phyloP scores from a whole-genome alignment of 2,888 invertebrate species.

The Acholoe squamosa region DNA sequence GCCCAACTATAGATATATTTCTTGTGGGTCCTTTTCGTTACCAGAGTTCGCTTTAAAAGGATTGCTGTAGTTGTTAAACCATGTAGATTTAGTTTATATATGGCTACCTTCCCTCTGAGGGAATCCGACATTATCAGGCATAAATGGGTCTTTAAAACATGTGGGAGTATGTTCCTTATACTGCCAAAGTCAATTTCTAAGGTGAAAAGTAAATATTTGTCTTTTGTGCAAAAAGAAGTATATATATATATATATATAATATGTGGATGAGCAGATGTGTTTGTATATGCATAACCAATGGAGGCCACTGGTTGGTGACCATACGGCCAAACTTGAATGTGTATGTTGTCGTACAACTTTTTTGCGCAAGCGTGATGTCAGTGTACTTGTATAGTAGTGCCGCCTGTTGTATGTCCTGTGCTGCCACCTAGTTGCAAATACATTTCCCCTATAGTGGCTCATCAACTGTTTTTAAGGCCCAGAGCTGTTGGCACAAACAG shows the following conservation, averaged over 20 bases:
- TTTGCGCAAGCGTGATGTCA: not conserved
- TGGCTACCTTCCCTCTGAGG: constrained; percentile 1
- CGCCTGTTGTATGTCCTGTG: constrained; percentile 49
- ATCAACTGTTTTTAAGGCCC: not conserved
- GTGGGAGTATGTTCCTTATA: constrained; percentile 44
- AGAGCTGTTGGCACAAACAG: not conserved
- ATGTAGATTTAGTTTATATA: constrained; percentile 29
- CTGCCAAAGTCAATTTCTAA: constrained; percentile 21
- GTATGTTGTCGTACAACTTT: constrained; percentile 39
- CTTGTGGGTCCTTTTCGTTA: constrained; percentile 31
- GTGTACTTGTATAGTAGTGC: constrained; percentile 48
- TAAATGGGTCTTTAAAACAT: not conserved
- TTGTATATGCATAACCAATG: constrained; percentile 37
- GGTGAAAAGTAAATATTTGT: not conserved
- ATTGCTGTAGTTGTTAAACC: not conserved
- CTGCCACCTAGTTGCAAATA: constrained; percentile 29
- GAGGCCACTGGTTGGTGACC: constrained; percentile 10
- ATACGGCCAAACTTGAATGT: constrained; percentile 47
- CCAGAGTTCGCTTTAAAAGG: constrained; percentile 22
- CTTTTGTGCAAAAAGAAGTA: constrained; percentile 32
- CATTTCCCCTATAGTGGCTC: not conserved
- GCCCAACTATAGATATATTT: constrained; percentile 47
- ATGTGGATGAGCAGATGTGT: constrained; percentile 12
- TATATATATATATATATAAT: constrained; percentile 8
- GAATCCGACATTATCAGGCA: not conserved